A percentile compares a stretch with the other conserved stretches of the same genome.
phyloP scores from a whole-genome alignment of 2,797 vertebrate genomes.

The Petrocephalus schoutedeni region DNA sequence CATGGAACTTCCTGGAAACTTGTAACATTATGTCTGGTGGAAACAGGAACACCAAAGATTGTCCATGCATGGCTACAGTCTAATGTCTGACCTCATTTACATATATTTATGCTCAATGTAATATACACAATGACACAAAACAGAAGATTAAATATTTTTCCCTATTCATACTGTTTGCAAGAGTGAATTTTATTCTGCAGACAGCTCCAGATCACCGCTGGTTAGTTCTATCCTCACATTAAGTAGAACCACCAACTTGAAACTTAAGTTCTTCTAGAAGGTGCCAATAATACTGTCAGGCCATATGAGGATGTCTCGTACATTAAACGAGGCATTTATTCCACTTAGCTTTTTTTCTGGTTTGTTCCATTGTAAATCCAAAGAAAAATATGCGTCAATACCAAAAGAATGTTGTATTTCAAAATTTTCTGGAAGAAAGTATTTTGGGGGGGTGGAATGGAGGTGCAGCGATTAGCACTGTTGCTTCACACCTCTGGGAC shows the following conservation, averaged over 20 bases:
- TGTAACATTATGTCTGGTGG: background rate
- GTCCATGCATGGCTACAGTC: background rate
- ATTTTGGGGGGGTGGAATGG: background rate
- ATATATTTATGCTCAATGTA: background rate
- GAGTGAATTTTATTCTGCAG: background rate
- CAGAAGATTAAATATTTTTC: background rate
- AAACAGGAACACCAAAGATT: background rate
- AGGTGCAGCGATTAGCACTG: too few relatives aligned
- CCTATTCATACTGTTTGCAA: background rate
- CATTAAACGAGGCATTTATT: background rate
- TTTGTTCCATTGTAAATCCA: background rate
- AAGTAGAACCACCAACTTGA: background rate
- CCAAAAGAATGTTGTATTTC: background rate
- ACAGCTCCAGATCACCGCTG: background rate
- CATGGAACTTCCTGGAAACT: background rate
- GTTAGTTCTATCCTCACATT: background rate
- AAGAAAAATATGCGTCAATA: background rate
- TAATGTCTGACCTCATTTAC: background rate
- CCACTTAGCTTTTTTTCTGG: background rate
- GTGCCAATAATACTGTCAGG: background rate
- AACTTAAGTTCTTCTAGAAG: background rate
- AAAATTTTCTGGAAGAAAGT: background rate
- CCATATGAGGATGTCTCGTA: background rate
- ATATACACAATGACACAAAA: background rate
- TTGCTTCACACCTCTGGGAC: too few relatives aligned